These are phyloP conservation scores for Chloroceryle inda DNA, from an alignment of 2,797 vertebrate species.

Conservation along the genomic window DNA sequence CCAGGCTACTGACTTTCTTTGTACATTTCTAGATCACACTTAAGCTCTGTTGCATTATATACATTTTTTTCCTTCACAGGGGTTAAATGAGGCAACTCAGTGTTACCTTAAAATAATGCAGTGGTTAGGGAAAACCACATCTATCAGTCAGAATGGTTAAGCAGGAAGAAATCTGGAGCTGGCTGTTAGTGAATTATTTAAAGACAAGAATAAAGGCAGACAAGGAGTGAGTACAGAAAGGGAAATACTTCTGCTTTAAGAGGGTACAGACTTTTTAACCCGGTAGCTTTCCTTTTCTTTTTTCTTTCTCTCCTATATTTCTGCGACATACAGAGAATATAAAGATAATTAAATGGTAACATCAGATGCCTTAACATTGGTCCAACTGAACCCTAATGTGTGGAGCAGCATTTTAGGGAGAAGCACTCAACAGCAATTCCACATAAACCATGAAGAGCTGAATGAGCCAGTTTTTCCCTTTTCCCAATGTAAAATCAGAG, in stretches of 20 bases:
- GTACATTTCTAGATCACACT: slow-evolving; percentile 47
- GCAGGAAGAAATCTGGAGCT: slow-evolving; percentile 53
- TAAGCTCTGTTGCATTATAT: slow-evolving; percentile 21
- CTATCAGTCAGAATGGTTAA: slow-evolving; percentile 53
- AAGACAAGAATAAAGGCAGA: slow-evolving; percentile 13
- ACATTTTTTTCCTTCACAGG: slow-evolving; percentile 22
- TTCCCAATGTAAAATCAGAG: background rate
- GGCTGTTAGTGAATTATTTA: slow-evolving; percentile 63
- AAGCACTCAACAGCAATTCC: background rate
- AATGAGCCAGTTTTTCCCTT: background rate
- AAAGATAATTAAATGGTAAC: background rate
- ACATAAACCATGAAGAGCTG: background rate
- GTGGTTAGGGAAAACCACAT: slow-evolving; percentile 55
- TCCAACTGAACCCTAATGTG: background rate
- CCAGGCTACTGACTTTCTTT: slow-evolving; percentile 39
- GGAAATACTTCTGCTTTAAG: background rate
- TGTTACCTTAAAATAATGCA: background rate
- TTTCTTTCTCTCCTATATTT: background rate
- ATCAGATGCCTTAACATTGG: background rate
- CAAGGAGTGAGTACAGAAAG: background rate
- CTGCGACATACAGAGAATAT: background rate
- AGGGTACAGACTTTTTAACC: background rate
- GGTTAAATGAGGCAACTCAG: slow-evolving; percentile 59
- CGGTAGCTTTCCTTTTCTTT: background rate
- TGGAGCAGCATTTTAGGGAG: background rate